Conservation (phyloP, 2,797 vertebrate species). For the Mycteria americana region DNA sequence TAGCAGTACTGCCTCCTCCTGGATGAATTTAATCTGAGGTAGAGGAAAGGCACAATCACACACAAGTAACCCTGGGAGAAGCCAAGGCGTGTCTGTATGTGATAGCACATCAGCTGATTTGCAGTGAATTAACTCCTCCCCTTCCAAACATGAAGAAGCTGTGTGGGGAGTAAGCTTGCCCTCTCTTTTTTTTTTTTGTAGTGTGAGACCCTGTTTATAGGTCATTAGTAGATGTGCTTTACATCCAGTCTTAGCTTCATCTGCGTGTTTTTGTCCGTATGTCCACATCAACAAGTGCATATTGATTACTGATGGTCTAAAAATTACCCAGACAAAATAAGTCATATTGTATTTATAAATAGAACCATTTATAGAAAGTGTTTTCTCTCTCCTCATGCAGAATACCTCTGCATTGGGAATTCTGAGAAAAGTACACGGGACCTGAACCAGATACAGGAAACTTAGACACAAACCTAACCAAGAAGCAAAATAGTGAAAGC, state of each 20-base stretch:
- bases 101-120: neutral
- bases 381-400: neutral
- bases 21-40: neutral
- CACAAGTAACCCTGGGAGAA: neutral
- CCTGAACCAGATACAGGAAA: neutral
- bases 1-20: neutral
- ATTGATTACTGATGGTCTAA: neutral
- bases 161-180: neutral
- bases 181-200: too few relatives aligned
- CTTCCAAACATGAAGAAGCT: neutral
- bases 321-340: neutral
- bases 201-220: neutral
- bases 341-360: neutral
- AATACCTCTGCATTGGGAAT: neutral
- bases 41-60: neutral
- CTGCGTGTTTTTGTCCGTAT: neutral
- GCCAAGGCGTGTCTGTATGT: rapidly evolving
- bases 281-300: neutral
- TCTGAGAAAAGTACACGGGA: neutral
- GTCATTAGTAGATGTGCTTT: neutral
- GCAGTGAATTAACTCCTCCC: neutral
- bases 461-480: neutral
- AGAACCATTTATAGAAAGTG: neutral
- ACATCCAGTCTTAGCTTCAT: neutral
- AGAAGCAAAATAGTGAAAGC: neutral